Base-by-base conservation (phyloP, 23 tunicate genomes). In the Botrylloides violaceus region DNA sequence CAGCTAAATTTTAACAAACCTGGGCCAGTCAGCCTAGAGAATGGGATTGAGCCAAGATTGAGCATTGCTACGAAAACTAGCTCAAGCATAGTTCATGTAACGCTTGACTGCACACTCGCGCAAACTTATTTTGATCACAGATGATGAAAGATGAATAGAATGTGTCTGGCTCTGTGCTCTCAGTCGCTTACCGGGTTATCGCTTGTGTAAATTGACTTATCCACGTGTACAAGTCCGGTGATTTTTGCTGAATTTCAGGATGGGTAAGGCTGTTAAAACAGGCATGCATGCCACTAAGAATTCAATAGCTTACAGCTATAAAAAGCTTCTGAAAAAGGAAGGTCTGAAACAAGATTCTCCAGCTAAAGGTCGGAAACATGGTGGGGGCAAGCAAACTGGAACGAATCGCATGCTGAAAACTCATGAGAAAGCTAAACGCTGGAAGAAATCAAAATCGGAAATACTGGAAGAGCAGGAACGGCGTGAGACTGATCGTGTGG, bases 251-350 rank as follows among this genome's bases (percentile, higher is more conserved):
- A 59, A 59, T 7, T 21, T 7, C 18, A 59, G 18, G 19, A 59
- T 21, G 64, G 29, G 30, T 22, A 59, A 21, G 64, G 26, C 30
- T 59, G 29, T 22, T 7, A 59, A 59, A 6, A 26, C 7, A n/a
- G 7, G 7, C 18, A 22, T 23, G 7, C 18, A 29, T 19, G 43
- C 22, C 18, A 2, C 22, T 12, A 32, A 65, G 65, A 60, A 23
- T 18, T 25, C 29, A n/a, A 23, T 36, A 43, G 22, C 36, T 68
- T 18, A 43, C 58, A 39, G 37, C 20, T 68, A 68, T 22, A 38
- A 68, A 68, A 68, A 68, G 37, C 56, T 68, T 35, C 56, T 68
- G 22, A 39, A 43, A 0, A 68, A 68, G 58, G 74, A 68, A 37
- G 74, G 74, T 7, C 26, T 68, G 22, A n/a, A n/a, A n/a, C 29